Percentiles rank a stretch among this genome's conserved stretches.
Conservation (phyloP, 1,140 invertebrate species). For the Caenorhabditis briggsae region DNA sequence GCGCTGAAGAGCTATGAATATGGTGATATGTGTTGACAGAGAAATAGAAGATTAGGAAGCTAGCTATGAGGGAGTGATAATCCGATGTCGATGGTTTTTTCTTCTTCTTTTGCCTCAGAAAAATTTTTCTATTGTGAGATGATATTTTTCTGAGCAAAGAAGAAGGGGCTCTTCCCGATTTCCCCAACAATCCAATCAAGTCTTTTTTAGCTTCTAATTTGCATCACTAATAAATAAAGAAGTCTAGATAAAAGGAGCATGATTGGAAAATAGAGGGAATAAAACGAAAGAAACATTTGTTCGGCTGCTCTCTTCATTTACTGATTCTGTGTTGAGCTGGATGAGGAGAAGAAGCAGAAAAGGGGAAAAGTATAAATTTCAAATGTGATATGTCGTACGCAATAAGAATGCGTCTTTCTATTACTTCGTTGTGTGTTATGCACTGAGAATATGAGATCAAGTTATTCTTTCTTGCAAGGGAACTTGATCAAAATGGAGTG, state of each 20-base stretch:
- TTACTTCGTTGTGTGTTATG: neutral
- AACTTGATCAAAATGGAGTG: conserved; percentile 23
- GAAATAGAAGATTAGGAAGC: conserved; percentile 23
- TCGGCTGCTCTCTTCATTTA: conserved; percentile 24
- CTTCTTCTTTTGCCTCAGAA: neutral
- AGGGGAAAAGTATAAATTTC: conserved; percentile 45
- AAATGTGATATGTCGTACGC: conserved; percentile 19
- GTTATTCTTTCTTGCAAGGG: neutral
- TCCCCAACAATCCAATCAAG: neutral
- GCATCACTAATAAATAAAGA: neutral
- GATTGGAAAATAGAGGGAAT: neutral
- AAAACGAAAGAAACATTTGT: conserved; percentile 42
- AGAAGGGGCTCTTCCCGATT: neutral
- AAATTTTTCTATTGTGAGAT: conserved; percentile 41
- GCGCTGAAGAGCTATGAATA: conserved; percentile 1
- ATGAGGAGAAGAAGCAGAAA: neutral
- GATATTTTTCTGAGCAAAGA: neutral
- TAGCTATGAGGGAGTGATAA: conserved; percentile 41
- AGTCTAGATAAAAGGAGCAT: neutral
- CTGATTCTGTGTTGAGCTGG: conserved; percentile 41
- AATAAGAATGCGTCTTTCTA: neutral
- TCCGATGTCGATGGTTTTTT: neutral
- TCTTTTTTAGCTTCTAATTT: conserved; percentile 25
- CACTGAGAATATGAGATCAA: conserved; percentile 30
- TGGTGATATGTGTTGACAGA: conserved; percentile 31